These are phyloP conservation scores for Steromphala cineraria DNA, from an alignment of 2,888 invertebrate species.

Conservation along the genomic window DNA sequence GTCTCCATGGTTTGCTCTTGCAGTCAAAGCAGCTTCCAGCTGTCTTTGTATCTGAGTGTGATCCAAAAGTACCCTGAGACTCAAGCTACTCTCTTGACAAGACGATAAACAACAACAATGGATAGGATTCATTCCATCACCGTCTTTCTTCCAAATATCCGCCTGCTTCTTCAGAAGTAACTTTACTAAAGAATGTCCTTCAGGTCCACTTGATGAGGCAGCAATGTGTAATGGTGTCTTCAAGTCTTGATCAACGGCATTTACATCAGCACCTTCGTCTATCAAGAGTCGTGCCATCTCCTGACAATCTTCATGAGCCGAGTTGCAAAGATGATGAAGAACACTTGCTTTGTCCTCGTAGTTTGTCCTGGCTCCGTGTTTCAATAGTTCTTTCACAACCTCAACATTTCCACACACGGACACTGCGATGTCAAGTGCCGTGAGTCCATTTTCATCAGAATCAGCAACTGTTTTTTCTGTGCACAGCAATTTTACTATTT, in stretches of 20 bases:
- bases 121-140: background rate
- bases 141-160: background rate
- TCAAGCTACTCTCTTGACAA: background rate
- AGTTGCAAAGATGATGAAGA: background rate
- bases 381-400: background rate
- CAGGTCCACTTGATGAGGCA: background rate
- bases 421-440: background rate
- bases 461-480: background rate
- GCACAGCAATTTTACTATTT: background rate
- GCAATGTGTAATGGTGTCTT: background rate
- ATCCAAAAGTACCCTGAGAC: background rate
- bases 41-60: background rate
- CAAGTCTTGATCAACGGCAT: background rate
- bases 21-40: background rate
- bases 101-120: background rate
- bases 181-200: background rate
- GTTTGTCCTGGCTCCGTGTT: background rate
- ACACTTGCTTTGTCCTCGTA: background rate
- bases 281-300: background rate
- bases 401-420: background rate
- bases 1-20: background rate
- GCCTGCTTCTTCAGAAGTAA: background rate
- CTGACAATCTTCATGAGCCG: background rate
- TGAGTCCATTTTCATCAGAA: background rate
- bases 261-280: background rate